phyloP scores from a whole-genome alignment of 2,113 vertebrate genomes.

The Amphiprion percula region DNA sequence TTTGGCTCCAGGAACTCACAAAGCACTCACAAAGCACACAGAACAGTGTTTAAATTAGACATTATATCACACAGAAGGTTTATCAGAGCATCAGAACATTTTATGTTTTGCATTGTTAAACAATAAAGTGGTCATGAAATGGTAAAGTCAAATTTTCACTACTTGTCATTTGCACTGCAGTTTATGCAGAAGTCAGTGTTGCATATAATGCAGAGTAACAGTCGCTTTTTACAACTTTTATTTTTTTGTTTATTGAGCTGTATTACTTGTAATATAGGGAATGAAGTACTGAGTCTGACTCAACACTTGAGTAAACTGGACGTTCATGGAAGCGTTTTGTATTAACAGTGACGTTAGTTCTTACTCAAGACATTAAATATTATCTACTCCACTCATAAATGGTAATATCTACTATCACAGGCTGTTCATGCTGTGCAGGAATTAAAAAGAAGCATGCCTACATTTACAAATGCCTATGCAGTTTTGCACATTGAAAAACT shows the following conservation, averaged over 20 bases:
- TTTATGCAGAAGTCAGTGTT: no score
- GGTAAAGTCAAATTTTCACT: no score
- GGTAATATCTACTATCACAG: background rate
- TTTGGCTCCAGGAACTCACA: background rate
- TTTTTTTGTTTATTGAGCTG: no score
- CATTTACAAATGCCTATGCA: background rate
- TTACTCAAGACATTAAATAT: background rate
- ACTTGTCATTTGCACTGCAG: no score
- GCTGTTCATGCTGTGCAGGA: background rate
- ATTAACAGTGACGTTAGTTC: background rate
- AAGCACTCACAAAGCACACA: background rate
- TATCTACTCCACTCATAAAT: background rate
- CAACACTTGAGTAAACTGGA: background rate
- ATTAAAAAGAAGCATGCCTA: background rate
- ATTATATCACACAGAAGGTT: background rate
- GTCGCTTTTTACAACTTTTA: background rate
- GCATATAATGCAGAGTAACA: no score
- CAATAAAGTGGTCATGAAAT: background rate
- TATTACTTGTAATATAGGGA: no score
- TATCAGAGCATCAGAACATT: no score
- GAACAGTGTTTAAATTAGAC: background rate
- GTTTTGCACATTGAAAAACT: background rate
- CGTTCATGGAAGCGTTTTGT: background rate
- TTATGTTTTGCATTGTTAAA: no score
- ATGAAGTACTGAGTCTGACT: background rate